Conservation (phyloP, 1,140 invertebrate species). For the Drosophila ambigua region DNA sequence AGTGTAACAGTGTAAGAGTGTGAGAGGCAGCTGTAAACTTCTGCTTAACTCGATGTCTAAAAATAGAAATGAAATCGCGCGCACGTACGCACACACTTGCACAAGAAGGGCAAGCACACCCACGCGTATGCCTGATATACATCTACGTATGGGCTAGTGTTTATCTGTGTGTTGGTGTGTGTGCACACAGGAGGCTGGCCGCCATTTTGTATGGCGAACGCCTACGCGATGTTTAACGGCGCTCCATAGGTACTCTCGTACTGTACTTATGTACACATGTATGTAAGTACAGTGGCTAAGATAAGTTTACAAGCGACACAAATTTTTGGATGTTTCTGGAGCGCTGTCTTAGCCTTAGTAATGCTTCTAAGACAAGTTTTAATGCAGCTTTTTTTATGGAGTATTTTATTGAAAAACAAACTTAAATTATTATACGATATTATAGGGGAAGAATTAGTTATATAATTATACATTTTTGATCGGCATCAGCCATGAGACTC, state of each 20-base stretch:
- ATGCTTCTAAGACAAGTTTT: too few species aligned
- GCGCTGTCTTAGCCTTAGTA: too few species aligned
- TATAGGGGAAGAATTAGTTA: too few species aligned
- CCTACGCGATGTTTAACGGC: conserved; percentile 61
- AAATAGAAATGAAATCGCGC: conserved; percentile 80
- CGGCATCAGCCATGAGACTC: too few species aligned
- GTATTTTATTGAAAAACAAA: too few species aligned
- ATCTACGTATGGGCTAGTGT: background rate
- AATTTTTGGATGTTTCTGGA: too few species aligned
- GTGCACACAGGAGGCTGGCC: conserved; percentile 72
- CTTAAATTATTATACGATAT: too few species aligned
- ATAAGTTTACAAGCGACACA: too few species aligned
- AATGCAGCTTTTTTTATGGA: too few species aligned
- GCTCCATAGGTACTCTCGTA: conserved; percentile 7
- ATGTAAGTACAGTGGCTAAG: conserved; percentile 1
- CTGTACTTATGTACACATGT: background rate
- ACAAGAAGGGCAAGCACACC: conserved; percentile 27
- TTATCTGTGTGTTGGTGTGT: conserved; percentile 12
- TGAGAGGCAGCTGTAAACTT: conserved; percentile 50
- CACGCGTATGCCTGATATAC: background rate
- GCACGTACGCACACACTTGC: conserved; percentile 57
- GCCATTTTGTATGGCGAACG: conserved; percentile 76
- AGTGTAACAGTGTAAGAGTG: conserved; percentile 8
- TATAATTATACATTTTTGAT: too few species aligned
- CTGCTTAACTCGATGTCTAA: conserved; percentile 67